A percentile compares a stretch with the other conserved stretches of the same genome.
These are phyloP conservation scores for Botia kubotai DNA, from an alignment of 2,797 vertebrate species.

Conservation along the genomic window DNA sequence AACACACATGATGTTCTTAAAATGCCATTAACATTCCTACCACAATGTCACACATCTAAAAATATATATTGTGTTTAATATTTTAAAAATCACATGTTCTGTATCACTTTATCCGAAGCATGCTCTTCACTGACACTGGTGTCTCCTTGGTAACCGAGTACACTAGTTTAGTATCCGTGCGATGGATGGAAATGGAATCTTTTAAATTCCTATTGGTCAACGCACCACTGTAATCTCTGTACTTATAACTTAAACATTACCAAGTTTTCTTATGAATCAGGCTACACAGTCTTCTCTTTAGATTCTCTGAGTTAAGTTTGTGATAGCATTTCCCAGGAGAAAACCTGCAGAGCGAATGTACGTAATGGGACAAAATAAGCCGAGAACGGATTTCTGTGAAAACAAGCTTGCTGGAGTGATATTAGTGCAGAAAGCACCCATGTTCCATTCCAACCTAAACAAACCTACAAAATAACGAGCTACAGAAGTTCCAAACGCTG, in stretches of 20 bases:
- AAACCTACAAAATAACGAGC: constrained; percentile 64
- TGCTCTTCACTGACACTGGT: neutral
- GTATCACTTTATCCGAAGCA: neutral
- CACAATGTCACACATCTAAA: too few species aligned
- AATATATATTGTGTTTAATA: neutral
- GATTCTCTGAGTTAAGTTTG: constrained; percentile 22
- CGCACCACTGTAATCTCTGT: neutral
- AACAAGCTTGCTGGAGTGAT: constrained; percentile 43
- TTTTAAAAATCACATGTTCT: neutral
- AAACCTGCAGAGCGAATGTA: constrained; percentile 14
- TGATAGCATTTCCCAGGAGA: constrained; percentile 39
- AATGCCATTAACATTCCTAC: too few species aligned
- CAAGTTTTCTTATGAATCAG: constrained; percentile 34
- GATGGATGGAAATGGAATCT: neutral
- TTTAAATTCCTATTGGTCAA: neutral
- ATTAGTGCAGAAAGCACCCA: constrained; percentile 56
- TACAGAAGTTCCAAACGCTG: constrained; percentile 20
- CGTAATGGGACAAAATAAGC: constrained; percentile 8
- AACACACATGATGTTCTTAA: too few species aligned
- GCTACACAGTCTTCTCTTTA: constrained; percentile 25
- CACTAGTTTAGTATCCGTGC: neutral
- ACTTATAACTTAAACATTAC: constrained; percentile 25
- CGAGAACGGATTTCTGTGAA: constrained; percentile 41
- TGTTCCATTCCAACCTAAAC: constrained; percentile 66
- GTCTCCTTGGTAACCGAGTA: neutral